phyloP scores from a whole-genome alignment of 2,888 invertebrate genomes.

The Caenorhabditis angaria region DNA sequence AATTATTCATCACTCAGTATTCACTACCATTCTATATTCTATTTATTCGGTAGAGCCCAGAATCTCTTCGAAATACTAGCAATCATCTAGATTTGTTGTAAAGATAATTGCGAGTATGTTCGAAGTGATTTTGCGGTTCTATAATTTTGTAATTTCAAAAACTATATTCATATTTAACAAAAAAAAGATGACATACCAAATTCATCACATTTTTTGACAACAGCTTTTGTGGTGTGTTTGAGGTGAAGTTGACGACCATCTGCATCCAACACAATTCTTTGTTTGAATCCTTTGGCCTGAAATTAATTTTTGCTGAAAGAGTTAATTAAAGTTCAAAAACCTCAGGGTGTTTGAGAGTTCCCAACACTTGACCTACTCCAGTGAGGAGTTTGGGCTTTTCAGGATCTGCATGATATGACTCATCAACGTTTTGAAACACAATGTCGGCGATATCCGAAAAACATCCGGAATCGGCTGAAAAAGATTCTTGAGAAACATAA shows the following conservation, averaged over 20 bases:
- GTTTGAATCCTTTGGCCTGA: conserved; percentile 13
- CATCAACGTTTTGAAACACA: neutral
- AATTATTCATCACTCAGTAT: too few species aligned
- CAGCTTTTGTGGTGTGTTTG: conserved; percentile 13
- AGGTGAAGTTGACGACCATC: conserved; percentile 23
- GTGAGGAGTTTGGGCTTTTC: conserved; percentile 8
- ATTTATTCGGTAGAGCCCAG: too few species aligned
- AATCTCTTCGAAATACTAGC: too few species aligned
- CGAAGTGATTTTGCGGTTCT: too few species aligned
- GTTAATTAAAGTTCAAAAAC: neutral
- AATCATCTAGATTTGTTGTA: too few species aligned
- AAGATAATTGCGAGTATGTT: too few species aligned
- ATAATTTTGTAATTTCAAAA: neutral
- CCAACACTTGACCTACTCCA: conserved; percentile 25
- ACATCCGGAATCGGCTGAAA: conserved; percentile 2
- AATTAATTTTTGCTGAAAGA: conserved; percentile 2
- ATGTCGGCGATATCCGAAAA: conserved; percentile 7
- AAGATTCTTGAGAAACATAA: neutral
- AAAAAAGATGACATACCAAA: conserved; percentile 13
- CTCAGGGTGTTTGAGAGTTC: conserved; percentile 16
- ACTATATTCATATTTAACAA: conserved; percentile 8
- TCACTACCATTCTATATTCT: too few species aligned
- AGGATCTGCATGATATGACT: conserved; percentile 1
- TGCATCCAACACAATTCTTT: conserved; percentile 26
- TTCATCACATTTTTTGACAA: conserved; percentile 14